Percentiles rank a stretch among this genome's conserved stretches.
Evolutionary conservation across 2,797 vertebrate species (phyloP).

Genomic region (Echiichthys vipera): DNA sequence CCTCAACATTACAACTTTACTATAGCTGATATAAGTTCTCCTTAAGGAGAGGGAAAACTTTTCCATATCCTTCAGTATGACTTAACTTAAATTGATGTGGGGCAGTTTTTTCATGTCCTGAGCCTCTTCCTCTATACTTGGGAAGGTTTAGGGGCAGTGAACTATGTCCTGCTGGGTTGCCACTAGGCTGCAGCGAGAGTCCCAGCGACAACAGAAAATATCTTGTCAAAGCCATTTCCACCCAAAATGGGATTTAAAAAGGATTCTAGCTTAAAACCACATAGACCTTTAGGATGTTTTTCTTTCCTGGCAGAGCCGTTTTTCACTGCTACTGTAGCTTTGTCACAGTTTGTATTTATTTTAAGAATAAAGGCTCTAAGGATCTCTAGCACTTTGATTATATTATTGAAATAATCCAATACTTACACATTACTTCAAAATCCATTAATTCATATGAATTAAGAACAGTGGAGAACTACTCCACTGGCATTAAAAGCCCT

Average conservation of each 20-base stretch:
- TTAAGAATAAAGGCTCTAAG: neutral
- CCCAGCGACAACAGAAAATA: neutral
- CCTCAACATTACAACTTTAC: neutral
- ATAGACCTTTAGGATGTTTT: neutral
- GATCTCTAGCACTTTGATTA: neutral
- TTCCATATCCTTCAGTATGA: slow-evolving; percentile 1
- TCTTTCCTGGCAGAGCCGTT: neutral
- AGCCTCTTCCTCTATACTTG: neutral
- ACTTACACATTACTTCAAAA: neutral
- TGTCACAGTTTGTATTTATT: neutral
- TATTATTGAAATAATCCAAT: neutral
- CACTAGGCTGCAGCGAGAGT: neutral
- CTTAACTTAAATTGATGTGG: neutral
- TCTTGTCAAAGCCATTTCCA: neutral
- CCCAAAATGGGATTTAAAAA: neutral
- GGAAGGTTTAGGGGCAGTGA: neutral
- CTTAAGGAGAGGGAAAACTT: neutral
- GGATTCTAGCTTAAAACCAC: neutral
- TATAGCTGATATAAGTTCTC: neutral
- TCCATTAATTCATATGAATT: too few relatives aligned
- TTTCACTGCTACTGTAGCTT: neutral
- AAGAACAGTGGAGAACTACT: too few relatives aligned
- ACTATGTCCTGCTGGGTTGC: slow-evolving; percentile 3
- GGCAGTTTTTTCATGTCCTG: neutral
- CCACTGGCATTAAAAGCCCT: neutral